Evolutionary conservation across 2,113 vertebrate species (phyloP).

Genomic region (Tympanuchus pallidicinctus): DNA sequence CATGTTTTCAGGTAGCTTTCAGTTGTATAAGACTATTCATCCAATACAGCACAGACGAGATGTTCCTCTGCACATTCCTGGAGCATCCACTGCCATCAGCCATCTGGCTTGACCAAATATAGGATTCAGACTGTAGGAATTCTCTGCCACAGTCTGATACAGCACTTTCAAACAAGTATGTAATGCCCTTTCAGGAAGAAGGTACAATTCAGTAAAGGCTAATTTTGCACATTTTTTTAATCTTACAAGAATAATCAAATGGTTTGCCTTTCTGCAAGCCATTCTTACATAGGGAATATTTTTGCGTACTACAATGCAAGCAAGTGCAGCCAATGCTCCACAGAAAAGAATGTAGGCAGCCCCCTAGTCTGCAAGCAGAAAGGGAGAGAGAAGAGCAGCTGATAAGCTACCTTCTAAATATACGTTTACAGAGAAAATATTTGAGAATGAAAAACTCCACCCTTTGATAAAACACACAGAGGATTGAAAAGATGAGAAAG

Average conservation of each 20-base stretch:
- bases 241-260: background rate
- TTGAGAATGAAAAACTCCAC: background rate
- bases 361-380: background rate
- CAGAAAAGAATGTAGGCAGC: accelerated
- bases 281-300: background rate
- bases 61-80: background rate
- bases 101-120: background rate
- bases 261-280: background rate
- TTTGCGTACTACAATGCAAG: background rate
- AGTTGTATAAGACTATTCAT: background rate
- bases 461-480: background rate
- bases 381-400: background rate
- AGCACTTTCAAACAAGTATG: background rate
- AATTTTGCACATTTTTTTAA: background rate
- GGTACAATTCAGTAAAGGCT: background rate
- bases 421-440: background rate
- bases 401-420: background rate
- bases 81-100: background rate
- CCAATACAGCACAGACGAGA: background rate
- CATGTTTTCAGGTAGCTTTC: background rate
- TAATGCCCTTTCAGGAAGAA: background rate
- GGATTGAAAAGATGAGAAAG: background rate
- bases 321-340: background rate
- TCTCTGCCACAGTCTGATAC: background rate
- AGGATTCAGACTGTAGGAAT: background rate